Conservation (phyloP, 2,888 invertebrate species). For the Noctua janthe region DNA sequence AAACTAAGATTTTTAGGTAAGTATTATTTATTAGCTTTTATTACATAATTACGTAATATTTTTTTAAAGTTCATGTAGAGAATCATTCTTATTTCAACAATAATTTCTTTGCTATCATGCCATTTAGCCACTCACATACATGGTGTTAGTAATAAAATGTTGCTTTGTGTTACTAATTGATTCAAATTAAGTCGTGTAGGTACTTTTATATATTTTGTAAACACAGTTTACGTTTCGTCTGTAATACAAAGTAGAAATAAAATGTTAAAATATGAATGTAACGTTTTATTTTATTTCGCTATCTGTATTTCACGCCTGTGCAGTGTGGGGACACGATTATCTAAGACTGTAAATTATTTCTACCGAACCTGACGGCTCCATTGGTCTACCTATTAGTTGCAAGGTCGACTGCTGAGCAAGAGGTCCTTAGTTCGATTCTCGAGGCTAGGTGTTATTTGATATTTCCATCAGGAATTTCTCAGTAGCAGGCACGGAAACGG, state of each 20-base stretch:
- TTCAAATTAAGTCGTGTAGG: conserved; percentile 31
- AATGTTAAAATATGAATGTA: conserved; percentile 36
- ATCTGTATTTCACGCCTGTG: not conserved
- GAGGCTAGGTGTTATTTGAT: not conserved
- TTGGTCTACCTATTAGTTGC: not conserved
- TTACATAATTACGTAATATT: conserved; percentile 3
- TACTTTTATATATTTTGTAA: conserved; percentile 48
- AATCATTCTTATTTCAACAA: conserved; percentile 8
- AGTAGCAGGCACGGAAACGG: not conserved
- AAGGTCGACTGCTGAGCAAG: not conserved
- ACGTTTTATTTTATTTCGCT: conserved; percentile 21
- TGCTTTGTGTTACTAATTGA: conserved; percentile 34
- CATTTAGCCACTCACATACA: conserved; percentile 3
- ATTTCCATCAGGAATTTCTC: not conserved
- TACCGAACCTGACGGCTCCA: not conserved
- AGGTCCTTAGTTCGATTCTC: not conserved
- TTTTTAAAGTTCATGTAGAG: conserved; percentile 6
- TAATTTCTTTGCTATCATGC: conserved; percentile 21
- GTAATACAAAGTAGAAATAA: conserved; percentile 54
- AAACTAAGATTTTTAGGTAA: conserved; percentile 19
- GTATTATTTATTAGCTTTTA: conserved; percentile 30
- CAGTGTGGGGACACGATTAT: not conserved
- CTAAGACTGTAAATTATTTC: not conserved
- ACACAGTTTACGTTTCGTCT: conserved; percentile 40
- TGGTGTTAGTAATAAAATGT: conserved; percentile 23